Evolutionary conservation across 1,140 invertebrate species (phyloP).

Genomic region (Paraescarpia echinospica): DNA sequence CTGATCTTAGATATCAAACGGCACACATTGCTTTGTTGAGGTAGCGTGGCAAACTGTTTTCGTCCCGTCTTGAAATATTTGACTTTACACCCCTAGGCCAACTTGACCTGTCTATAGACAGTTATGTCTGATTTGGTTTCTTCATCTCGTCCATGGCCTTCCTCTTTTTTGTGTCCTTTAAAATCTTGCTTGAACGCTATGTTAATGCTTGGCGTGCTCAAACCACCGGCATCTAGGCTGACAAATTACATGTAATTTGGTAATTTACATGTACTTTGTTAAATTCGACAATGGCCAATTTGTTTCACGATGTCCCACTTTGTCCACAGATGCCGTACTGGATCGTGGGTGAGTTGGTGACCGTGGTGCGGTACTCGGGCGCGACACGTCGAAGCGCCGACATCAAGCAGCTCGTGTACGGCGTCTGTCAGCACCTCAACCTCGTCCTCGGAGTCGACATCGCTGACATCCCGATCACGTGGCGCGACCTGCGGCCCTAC

Average conservation of each 20-base stretch:
- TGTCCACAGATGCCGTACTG: constrained; percentile 63
- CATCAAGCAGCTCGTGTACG: constrained; percentile 88
- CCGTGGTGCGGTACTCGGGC: constrained; percentile 89
- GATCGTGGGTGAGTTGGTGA: constrained; percentile 34
- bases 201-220: too few relatives aligned
- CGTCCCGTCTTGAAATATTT: too few relatives aligned
- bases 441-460: constrained; percentile 31
- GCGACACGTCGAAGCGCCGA: constrained; percentile 95
- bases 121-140: too few relatives aligned
- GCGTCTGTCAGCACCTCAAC: constrained; percentile 75
- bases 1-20: not conserved
- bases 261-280: too few relatives aligned
- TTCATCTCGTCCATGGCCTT: too few relatives aligned
- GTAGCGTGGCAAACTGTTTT: not conserved
- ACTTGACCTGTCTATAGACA: too few relatives aligned
- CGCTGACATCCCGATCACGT: constrained; percentile 39
- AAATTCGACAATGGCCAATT: too few relatives aligned
- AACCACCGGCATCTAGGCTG: too few relatives aligned
- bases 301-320: not conserved
- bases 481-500: constrained; percentile 41
- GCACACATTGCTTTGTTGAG: not conserved
- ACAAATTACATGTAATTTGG: too few relatives aligned
- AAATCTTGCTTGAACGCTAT: too few relatives aligned
- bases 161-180: too few relatives aligned
- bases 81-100: too few relatives aligned